Percentiles rank a stretch among this genome's conserved stretches.
These are phyloP conservation scores for Cygnus atratus DNA, from an alignment of 2,113 vertebrate genomes.

Conservation along the genomic window DNA sequence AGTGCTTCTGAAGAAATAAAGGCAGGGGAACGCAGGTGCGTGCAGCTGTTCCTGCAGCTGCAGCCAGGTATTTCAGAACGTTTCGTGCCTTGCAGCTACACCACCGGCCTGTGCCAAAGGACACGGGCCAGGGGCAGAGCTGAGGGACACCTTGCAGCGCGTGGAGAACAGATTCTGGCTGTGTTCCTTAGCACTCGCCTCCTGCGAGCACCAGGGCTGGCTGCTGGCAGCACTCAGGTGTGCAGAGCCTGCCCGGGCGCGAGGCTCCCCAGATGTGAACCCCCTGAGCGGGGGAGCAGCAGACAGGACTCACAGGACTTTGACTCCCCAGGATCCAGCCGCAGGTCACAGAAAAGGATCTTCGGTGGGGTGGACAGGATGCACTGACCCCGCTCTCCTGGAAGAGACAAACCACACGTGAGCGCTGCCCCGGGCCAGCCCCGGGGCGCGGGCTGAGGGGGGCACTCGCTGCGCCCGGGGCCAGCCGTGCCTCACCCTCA, in stretches of 20 bases:
- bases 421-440: background rate
- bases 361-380: conserved; percentile 97
- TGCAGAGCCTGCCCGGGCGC: background rate
- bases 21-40: background rate
- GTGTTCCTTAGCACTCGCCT: rapidly evolving
- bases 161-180: background rate
- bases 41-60: background rate
- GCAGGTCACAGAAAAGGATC: conserved; percentile 96
- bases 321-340: conserved; percentile 94
- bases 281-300: background rate
- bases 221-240: background rate
- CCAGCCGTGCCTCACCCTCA: background rate
- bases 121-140: background rate
- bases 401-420: background rate
- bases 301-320: conserved; percentile 79
- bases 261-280: rapidly evolving
- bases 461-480: background rate
- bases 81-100: background rate
- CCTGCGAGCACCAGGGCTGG: rapidly evolving
- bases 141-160: rapidly evolving
- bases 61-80: background rate
- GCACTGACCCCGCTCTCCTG: conserved; percentile 96
- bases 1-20: background rate
- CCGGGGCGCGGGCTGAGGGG: rapidly evolving
- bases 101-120: rapidly evolving